Evolutionary conservation across 2,113 vertebrate species (phyloP).

Genomic region (Hypocryptadius cinnamomeus): DNA sequence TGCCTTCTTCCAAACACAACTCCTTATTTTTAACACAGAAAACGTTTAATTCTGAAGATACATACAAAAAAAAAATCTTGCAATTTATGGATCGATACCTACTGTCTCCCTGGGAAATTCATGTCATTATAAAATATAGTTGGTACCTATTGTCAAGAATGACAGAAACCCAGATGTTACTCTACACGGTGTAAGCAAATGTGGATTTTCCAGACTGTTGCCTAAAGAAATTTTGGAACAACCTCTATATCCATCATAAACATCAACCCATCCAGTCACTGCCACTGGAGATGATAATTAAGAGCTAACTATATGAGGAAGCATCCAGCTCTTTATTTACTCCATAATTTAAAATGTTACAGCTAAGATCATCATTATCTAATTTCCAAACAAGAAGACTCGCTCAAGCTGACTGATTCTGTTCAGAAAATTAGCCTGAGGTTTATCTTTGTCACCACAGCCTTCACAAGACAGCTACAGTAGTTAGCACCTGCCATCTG

Average conservation of each 20-base stretch:
- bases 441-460: not conserved
- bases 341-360: slow-evolving; percentile 29
- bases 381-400: slow-evolving; percentile 32
- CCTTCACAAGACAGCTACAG: not conserved
- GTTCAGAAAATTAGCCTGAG: slow-evolving; percentile 6
- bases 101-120: not conserved
- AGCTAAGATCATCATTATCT: not conserved
- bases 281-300: slow-evolving; percentile 33
- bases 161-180: slow-evolving; percentile 12
- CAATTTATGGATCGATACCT: not conserved
- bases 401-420: not conserved
- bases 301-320: slow-evolving; percentile 24
- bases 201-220: slow-evolving; percentile 41
- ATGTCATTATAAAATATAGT: slow-evolving; percentile 22
- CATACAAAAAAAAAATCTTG: not conserved
- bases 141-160: not conserved
- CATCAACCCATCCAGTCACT: not conserved
- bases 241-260: slow-evolving; percentile 40
- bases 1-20: not conserved
- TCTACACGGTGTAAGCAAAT: not conserved
- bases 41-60: not conserved
- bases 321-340: slow-evolving; percentile 10
- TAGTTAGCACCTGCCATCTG: slow-evolving; percentile 3
- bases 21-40: not conserved
- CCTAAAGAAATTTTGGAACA: slow-evolving; percentile 28